phyloP scores from a whole-genome alignment of 2,888 invertebrate genomes.

The Polydrusus tereticollis region DNA sequence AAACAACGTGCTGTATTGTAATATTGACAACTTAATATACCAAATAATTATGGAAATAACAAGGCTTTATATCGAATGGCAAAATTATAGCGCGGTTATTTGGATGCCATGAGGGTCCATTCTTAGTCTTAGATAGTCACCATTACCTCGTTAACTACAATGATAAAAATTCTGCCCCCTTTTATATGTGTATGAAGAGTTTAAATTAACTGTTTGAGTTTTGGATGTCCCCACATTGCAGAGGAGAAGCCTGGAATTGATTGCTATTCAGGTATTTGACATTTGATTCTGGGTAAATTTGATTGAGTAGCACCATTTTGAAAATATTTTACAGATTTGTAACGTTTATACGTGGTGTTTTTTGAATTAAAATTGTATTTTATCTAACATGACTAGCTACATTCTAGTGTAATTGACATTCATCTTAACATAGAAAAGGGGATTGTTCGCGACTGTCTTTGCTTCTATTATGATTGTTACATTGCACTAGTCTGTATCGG shows the following conservation, averaged over 20 bases:
- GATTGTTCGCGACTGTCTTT: background rate
- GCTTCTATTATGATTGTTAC: background rate
- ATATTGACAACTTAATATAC: background rate
- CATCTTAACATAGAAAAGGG: too few species aligned
- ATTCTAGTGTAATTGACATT: too few species aligned
- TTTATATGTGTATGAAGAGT: background rate
- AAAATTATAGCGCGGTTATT: background rate
- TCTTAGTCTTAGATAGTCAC: background rate
- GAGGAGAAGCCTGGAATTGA: background rate
- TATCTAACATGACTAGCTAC: too few species aligned
- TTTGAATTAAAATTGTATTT: too few species aligned
- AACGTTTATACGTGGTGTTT: too few species aligned
- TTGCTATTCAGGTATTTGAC: conserved; percentile 3
- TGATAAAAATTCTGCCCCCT: background rate
- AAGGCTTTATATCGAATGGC: background rate
- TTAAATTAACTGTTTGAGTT: background rate
- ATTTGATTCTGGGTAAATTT: background rate
- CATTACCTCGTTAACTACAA: background rate
- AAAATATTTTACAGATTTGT: too few species aligned
- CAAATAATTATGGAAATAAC: background rate
- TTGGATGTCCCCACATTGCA: background rate
- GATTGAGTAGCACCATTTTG: too few species aligned
- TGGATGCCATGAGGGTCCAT: conserved; percentile 8
- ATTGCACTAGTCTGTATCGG: background rate
- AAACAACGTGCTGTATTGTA: background rate